A percentile compares a stretch with the other conserved stretches of the same genome.
phyloP scores from a whole-genome alignment of 2,888 invertebrate species.

The Tetranychus piercei region DNA sequence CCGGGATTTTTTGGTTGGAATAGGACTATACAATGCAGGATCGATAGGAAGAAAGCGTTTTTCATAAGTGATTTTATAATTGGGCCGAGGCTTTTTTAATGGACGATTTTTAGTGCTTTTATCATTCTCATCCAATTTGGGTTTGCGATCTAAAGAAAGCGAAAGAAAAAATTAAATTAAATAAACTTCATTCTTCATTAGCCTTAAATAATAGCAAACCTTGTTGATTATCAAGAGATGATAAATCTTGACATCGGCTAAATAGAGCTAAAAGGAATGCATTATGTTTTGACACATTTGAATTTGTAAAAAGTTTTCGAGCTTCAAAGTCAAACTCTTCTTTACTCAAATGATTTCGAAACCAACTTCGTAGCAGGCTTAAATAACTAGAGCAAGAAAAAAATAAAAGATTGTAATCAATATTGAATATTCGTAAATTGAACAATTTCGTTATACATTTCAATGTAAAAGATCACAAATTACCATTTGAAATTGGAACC shows the following conservation, averaged over 20 bases:
- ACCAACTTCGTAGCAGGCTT: constrained; percentile 33
- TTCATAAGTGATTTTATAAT: constrained; percentile 6
- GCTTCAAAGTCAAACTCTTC: constrained; percentile 66
- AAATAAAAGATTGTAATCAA: neutral
- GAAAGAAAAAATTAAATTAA: neutral
- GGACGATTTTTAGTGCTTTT: neutral
- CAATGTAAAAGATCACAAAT: too few relatives aligned
- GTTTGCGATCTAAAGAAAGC: neutral
- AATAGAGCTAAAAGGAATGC: constrained; percentile 59
- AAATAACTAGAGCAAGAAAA: constrained; percentile 30
- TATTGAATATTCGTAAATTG: neutral
- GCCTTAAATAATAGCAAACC: neutral
- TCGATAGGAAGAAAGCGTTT: constrained; percentile 1
- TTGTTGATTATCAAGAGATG: neutral
- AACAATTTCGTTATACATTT: too few relatives aligned
- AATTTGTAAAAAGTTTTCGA: constrained; percentile 48
- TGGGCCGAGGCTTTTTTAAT: neutral
- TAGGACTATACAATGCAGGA: neutral
- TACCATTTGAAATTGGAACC: constrained; percentile 20
- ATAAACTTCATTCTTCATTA: neutral
- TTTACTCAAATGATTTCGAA: constrained; percentile 45
- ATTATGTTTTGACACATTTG: constrained; percentile 49
- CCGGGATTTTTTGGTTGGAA: neutral
- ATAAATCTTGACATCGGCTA: constrained; percentile 44
- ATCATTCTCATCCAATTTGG: neutral